phyloP scores from a whole-genome alignment of 1,140 invertebrate genomes.

The Formica exsecta region DNA sequence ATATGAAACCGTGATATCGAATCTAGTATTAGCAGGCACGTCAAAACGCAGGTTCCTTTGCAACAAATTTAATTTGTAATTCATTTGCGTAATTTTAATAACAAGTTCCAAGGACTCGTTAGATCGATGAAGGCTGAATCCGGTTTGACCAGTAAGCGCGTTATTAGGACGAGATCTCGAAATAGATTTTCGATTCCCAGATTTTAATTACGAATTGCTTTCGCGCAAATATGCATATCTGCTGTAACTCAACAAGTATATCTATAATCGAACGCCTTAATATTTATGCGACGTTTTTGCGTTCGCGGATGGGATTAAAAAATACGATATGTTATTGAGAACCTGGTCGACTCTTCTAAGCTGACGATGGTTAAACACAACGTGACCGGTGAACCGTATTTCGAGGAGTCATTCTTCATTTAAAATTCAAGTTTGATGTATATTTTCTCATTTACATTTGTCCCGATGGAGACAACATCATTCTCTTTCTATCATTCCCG shows the following conservation, averaged over 20 bases:
- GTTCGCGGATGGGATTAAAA: constrained; percentile 1
- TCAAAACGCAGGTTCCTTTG: constrained; percentile 7
- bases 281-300: constrained; percentile 50
- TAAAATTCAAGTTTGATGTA: neutral
- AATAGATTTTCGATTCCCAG: constrained; percentile 58
- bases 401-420: neutral
- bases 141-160: constrained; percentile 49
- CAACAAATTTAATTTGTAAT: constrained; percentile 52
- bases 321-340: constrained; percentile 33
- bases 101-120: constrained; percentile 52
- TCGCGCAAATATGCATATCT: neutral
- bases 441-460: constrained; percentile 35
- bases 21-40: constrained; percentile 32
- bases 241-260: constrained; percentile 12
- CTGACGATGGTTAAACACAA: constrained; percentile 21
- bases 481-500: constrained; percentile 2
- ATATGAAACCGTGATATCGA: constrained; percentile 12
- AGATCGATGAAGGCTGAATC: constrained; percentile 51
- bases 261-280: constrained; percentile 32
- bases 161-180: constrained; percentile 60
- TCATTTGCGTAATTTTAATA: constrained; percentile 61
- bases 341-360: neutral
- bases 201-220: constrained; percentile 47
- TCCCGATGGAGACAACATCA: neutral
- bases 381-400: neutral